Base-by-base conservation (phyloP, 1,140 invertebrate genomes). In the Gyrodactylus bullatarudis region DNA sequence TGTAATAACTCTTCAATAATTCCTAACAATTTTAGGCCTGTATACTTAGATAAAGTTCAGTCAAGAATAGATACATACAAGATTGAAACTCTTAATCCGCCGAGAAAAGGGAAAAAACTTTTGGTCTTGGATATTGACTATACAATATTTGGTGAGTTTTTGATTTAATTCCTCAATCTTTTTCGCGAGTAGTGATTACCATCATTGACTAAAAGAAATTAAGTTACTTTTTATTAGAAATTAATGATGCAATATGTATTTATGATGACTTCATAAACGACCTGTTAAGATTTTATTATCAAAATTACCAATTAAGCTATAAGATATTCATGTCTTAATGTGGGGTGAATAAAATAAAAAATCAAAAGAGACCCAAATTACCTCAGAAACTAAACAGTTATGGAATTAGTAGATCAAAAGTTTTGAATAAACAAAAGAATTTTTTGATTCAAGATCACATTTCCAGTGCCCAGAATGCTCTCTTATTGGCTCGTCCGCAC, bases 111-210 rank as follows among this genome's bases (percentile, higher is more conserved):
- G 20, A 23, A 21, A 8, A 71, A 71, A 26, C 24, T 71, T 20
- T 23, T 71, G 1, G 24, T 71, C 24, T 26, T 71, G 20, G 70
- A 71, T 71, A 71, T 71, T 26, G 70, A 71, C 24, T 71, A 71
- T n/a, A 71, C 70, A 2, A 71, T 71, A 23, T 71, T 71, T 25
- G 70, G 70, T 71, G 24, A 71, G 24, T 16, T 24, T 25, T 24
- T 71, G n/a, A n/a, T n/a, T 16, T 71, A 23, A 2, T 23, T 71
- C 24, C 24, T 71, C 20, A 71, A 71, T 24, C 2, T 71, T 1
- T 23, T 23, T 23, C 2, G 23, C 8, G 1, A 8, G 68, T 8
- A 20, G 20, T 23, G 21, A 21, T 23, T 16, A 54, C 34, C 34
- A n/a, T 54, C n/a, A 16, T 54, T 54, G 34, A 16, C 8, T 8